phyloP scores from a whole-genome alignment of 2,113 vertebrate species.

The Notechis scutatus region DNA sequence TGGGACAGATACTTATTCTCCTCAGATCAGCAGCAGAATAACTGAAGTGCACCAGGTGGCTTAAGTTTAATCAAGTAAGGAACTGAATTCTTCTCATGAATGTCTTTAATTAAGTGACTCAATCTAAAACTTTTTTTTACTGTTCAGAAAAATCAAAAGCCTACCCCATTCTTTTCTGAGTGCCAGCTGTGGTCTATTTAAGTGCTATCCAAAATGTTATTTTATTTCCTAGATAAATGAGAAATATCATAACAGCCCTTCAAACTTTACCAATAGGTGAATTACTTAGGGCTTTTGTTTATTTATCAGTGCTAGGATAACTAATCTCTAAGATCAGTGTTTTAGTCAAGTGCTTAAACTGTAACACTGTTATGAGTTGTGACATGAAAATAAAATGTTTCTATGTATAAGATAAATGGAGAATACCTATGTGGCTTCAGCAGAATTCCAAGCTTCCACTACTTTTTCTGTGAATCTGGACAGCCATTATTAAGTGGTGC shows the following conservation, averaged over 20 bases:
- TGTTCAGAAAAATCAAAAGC: neutral
- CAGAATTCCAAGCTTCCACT: slow-evolving; percentile 28
- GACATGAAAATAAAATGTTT: slow-evolving; percentile 40
- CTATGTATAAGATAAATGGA: slow-evolving; percentile 44
- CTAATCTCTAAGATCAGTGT: slow-evolving; percentile 42
- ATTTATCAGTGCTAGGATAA: slow-evolving; percentile 52
- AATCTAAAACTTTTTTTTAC: neutral
- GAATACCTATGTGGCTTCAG: slow-evolving; percentile 44
- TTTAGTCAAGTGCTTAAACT: slow-evolving; percentile 53
- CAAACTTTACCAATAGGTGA: slow-evolving; percentile 26
- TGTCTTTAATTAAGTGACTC: neutral
- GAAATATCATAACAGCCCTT: slow-evolving; percentile 31
- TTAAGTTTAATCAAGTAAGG: neutral
- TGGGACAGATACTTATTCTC: neutral
- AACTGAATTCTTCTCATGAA: neutral
- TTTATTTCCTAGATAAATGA: slow-evolving; percentile 34
- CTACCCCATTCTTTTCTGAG: neutral
- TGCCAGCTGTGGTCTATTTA: slow-evolving; percentile 30
- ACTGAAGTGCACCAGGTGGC: neutral
- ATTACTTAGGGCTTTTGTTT: slow-evolving; percentile 43
- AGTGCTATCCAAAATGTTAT: slow-evolving; percentile 37
- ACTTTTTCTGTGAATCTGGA: neutral
- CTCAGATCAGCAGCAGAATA: neutral
- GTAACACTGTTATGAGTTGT: slow-evolving; percentile 50
- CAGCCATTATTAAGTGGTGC: neutral